Evolutionary conservation across 2,797 vertebrate genomes (phyloP), one percentile per base, ranked within the genome.

Genomic region (Chromis chromis): DNA sequence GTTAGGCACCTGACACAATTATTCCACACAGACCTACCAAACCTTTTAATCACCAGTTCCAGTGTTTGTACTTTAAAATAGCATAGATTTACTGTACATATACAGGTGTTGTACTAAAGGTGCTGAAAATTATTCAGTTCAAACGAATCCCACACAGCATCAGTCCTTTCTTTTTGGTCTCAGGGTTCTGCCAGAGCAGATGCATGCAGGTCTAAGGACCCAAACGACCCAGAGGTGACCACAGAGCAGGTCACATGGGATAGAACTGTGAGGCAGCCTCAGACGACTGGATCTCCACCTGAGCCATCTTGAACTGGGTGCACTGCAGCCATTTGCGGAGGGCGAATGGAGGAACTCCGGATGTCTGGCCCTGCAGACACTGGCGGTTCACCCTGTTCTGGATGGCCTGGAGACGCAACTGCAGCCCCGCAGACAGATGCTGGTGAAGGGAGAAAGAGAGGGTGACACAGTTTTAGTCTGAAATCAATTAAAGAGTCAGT

Each of bases 301-400:
- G 98, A 73, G 98, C 98, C 98, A 99, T 99, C 88, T 99, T 99
- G 91, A 99, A 99, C 83, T 98, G 98, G 27, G 97, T 98, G 79
- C 98, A 99, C 87, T 97, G 98, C 44, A 99, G 94, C 98, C 98
- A 99, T 84, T 99, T 99, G 85, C 97, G 97, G 69, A 99, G 95
- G 36, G 96, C 96, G 0, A 94, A 94, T 0, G 96, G 96, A 76
- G 94, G 96, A 0, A 95, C 93, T 50, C 94, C 95, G 6, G 96
- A 93, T 28, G 95, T 94, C 58, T 95, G 89, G 79, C 95, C 94
- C 92, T 97, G 95, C 64, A 98, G 95, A 93, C 95, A 96, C 90
- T 97, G 97, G 76, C 97, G 96, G 95, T 98, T 98, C 63, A 97
- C 98, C 12, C 96, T 94, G 94, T 96, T 99, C 94, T 99, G 98